Evolutionary conservation across 23 tunicate genomes (phyloP).

Genomic region (Botrylloides violaceus): DNA sequence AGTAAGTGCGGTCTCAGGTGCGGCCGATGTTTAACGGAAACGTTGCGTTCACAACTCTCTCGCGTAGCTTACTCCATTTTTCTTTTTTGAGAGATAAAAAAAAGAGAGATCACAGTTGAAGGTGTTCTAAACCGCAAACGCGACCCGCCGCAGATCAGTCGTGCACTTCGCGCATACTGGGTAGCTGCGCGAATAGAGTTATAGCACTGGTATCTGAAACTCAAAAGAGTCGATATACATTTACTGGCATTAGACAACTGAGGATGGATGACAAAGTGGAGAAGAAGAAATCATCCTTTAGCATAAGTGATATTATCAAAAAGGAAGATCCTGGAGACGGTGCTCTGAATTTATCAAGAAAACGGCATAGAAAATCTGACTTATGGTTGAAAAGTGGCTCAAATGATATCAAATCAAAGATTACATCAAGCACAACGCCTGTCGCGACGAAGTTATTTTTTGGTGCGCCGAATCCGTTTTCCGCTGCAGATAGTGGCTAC

Average conservation of each 20-base stretch:
- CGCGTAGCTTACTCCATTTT: neutral
- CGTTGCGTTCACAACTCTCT: neutral
- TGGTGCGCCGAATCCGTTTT: conserved; percentile 34
- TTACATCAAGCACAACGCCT: neutral
- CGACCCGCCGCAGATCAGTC: too few relatives aligned
- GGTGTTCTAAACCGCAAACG: too few relatives aligned
- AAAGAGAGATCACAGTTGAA: too few relatives aligned
- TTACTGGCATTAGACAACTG: neutral
- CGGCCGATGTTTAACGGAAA: neutral
- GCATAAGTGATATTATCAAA: conserved; percentile 17
- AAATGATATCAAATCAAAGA: neutral
- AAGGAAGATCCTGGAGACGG: neutral
- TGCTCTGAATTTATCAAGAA: conserved; percentile 8
- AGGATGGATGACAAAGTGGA: neutral
- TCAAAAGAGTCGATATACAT: too few relatives aligned
- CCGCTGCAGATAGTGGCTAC: conserved; percentile 87
- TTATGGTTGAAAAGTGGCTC: neutral
- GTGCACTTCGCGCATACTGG: too few relatives aligned
- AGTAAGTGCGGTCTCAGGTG: neutral
- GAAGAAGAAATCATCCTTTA: conserved; percentile 2
- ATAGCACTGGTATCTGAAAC: too few relatives aligned
- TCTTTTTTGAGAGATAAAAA: neutral
- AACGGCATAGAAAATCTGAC: neutral
- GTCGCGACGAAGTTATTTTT: neutral
- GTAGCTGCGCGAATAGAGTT: too few relatives aligned